Base-by-base conservation (phyloP, 2,888 invertebrate species). In the Noctua janthina region DNA sequence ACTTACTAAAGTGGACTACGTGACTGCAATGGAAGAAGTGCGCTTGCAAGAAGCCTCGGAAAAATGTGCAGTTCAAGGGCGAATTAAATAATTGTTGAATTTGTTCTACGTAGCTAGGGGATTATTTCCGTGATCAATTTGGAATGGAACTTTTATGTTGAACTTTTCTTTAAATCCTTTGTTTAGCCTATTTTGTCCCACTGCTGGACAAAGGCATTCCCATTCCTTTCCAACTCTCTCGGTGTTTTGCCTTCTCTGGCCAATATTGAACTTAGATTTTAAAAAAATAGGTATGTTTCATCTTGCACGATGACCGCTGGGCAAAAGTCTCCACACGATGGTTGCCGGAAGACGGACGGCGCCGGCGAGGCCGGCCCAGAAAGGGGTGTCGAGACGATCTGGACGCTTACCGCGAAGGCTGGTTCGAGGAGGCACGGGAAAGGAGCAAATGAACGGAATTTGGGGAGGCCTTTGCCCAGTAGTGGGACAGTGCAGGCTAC, bases 1-100 rank as follows among this genome's bases (percentile, higher is more conserved):
- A 84, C 84, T 88, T 81, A 82, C 74, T 86, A 81, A 88, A 88
- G 84, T 89, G 84, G 71, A 29, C 62, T 78, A 88, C 88, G 88
- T 88, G 90, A 86, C 88, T 88, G 88, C 88, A 88, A 89, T 88
- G 67, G 72, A 46, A 70, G 68, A 43, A 79, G 72, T 39, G 23
- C 67, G 67, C 71, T 79, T 64, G 76, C 49, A 75, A 70, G 88
- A 81, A 84, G 73, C 56, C 80, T 64, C 29, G 78, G 78, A 74
- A 85, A 84, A 84, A 80, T 81, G 77, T 86, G 83, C 78, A 78
- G 77, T 88, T 88, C 88, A 86, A 78, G 88, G 86, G 68, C 76
- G 76, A 88, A 78, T 88, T 78, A 82, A 85, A 86, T 78, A 82
- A 88, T 85, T 80, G 85, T 73, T 76, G 23, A 79, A 77, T 75